Percentiles rank a stretch among this genome's conserved stretches.
Evolutionary conservation across 2,113 vertebrate species (phyloP).

Genomic region (Pavo muticus): DNA sequence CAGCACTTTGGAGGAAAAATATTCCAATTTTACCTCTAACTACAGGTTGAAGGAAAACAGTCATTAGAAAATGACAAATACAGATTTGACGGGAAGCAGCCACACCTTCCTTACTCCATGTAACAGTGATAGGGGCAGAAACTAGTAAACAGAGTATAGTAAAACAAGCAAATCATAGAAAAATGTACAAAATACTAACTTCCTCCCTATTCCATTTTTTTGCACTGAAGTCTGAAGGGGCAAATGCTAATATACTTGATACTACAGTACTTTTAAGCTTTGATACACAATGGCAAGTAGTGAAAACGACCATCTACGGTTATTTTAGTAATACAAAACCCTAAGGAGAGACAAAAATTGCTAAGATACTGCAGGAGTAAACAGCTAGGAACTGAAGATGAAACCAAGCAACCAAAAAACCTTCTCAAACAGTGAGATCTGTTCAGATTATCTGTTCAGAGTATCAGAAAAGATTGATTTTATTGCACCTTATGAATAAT

Average conservation of each 20-base stretch:
- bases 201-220: not conserved
- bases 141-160: not conserved
- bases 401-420: not conserved
- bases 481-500: accelerated
- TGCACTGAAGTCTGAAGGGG: not conserved
- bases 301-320: not conserved
- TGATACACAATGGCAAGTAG: not conserved
- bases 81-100: not conserved
- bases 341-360: not conserved
- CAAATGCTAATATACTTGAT: not conserved
- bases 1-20: not conserved
- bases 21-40: not conserved
- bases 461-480: not conserved
- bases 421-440: not conserved
- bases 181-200: not conserved
- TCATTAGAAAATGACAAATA: slow-evolving; percentile 17
- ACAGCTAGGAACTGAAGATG: not conserved
- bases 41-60: not conserved
- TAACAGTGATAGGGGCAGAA: not conserved
- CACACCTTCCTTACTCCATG: not conserved
- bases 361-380: not conserved
- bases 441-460: not conserved
- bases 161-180: not conserved
- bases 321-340: not conserved
- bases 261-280: not conserved